Percentiles rank a stretch among this genome's conserved stretches.
Conservation (phyloP, 2,888 invertebrate species). For the Alloplasta piceator region DNA sequence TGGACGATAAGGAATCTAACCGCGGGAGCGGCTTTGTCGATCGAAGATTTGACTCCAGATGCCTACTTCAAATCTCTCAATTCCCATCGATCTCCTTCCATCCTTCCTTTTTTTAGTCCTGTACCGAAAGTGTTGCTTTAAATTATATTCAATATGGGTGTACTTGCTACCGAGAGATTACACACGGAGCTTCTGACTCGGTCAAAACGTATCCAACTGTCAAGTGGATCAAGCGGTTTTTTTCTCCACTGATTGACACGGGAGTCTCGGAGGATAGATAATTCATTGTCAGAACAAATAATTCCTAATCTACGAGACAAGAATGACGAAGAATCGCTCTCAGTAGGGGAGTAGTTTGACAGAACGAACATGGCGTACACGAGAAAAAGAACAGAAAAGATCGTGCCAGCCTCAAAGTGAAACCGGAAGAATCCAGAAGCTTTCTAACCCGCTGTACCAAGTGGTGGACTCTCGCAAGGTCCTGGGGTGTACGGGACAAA, state of each 20-base stretch:
- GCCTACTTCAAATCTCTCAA: slow-evolving; percentile 66
- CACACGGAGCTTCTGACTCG: not conserved
- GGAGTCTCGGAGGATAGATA: not conserved
- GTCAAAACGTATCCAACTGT: slow-evolving; percentile 16
- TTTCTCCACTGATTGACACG: not conserved
- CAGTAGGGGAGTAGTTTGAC: not conserved
- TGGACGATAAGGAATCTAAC: slow-evolving; percentile 67
- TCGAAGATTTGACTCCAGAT: slow-evolving; percentile 37
- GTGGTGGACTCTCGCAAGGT: slow-evolving; percentile 29
- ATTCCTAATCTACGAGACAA: slow-evolving; percentile 8
- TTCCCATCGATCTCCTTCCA: slow-evolving; percentile 54
- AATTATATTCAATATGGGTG: slow-evolving; percentile 26
- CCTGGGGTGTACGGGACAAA: slow-evolving; percentile 59
- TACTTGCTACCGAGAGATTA: not conserved
- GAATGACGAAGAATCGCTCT: not conserved
- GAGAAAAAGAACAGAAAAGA: slow-evolving; percentile 18
- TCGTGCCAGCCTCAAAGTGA: slow-evolving; percentile 7
- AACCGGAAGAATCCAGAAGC: slow-evolving; percentile 54
- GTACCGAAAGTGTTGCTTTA: slow-evolving; percentile 16
- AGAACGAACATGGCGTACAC: not conserved
- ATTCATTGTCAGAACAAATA: slow-evolving; percentile 16
- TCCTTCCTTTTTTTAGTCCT: no score
- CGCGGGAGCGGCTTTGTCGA: slow-evolving; percentile 39
- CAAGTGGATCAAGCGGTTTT: slow-evolving; percentile 22
- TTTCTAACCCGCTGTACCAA: slow-evolving; percentile 31